phyloP scores from a whole-genome alignment of 2,888 invertebrate species.

The Dicranocentrus wangi region DNA sequence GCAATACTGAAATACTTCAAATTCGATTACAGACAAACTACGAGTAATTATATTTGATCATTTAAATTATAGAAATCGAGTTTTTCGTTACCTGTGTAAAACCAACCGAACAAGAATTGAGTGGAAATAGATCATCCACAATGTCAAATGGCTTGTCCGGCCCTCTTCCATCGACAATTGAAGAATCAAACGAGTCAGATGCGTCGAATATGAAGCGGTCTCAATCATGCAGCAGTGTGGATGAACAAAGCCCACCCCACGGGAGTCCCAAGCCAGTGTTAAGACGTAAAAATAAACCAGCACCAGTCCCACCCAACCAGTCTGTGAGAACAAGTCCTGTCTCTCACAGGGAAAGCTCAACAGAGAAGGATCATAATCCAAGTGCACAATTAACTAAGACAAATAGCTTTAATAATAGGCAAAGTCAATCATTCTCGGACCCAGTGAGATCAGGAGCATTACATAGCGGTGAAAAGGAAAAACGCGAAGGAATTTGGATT shows the following conservation, averaged over 20 bases:
- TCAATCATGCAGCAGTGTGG: slow-evolving; percentile 81
- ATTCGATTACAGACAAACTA: not conserved
- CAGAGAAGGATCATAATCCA: slow-evolving; percentile 40
- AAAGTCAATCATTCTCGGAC: slow-evolving; percentile 23
- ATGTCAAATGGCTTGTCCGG: slow-evolving; percentile 41
- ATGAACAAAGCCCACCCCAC: slow-evolving; percentile 79
- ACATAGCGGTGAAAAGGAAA: slow-evolving; percentile 46
- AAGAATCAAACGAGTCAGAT: slow-evolving; percentile 25
- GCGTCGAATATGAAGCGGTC: slow-evolving; percentile 77
- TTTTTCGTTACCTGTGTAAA: slow-evolving; percentile 81
- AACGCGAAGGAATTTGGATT: slow-evolving; percentile 68
- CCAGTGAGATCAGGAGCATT: slow-evolving; percentile 20
- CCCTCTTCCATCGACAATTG: slow-evolving; percentile 26
- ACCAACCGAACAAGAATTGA: slow-evolving; percentile 76
- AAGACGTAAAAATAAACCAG: slow-evolving; percentile 84
- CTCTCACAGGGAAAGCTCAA: slow-evolving; percentile 34
- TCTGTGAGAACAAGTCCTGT: slow-evolving; percentile 41
- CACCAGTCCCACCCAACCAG: slow-evolving; percentile 74
- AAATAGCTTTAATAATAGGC: slow-evolving; percentile 50
- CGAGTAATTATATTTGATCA: not conserved
- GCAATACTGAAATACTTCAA: too few relatives aligned
- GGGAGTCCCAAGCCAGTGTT: slow-evolving; percentile 84
- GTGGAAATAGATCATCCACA: slow-evolving; percentile 2
- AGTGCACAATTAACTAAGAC: slow-evolving; percentile 39
- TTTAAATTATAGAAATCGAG: slow-evolving; percentile 80